phyloP scores from a whole-genome alignment of 1,140 invertebrate species.

The Sitobion miscanthi region DNA sequence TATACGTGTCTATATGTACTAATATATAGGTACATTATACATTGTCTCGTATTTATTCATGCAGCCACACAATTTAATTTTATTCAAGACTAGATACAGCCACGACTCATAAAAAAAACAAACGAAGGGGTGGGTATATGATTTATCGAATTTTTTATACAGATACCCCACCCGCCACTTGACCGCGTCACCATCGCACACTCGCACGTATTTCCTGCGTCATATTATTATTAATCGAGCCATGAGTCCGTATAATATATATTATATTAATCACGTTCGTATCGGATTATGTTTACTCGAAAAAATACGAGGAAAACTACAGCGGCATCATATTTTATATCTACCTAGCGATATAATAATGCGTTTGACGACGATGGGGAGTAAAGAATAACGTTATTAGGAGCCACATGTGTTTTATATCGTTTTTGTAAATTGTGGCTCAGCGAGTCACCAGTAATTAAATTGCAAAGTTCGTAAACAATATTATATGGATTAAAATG shows the following conservation, averaged over 20 bases:
- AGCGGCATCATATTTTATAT: background rate
- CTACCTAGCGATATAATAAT: background rate
- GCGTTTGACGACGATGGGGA: background rate
- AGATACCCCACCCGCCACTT: background rate
- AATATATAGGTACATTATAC: background rate
- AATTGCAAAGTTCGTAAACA: background rate
- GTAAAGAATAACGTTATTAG: background rate
- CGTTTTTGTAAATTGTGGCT: background rate
- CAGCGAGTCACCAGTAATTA: background rate
- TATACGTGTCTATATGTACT: background rate
- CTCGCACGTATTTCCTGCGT: background rate
- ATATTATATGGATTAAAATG: background rate
- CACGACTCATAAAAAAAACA: background rate
- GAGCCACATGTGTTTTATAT: background rate
- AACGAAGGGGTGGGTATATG: background rate
- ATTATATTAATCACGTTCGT: conserved; percentile 14
- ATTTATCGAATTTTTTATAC: conserved; percentile 29
- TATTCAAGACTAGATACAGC: background rate
- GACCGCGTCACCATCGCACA: background rate
- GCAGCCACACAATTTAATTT: background rate
- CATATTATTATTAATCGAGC: background rate
- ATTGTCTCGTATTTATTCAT: background rate
- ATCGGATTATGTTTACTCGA: background rate
- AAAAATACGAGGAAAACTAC: background rate
- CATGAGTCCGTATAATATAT: background rate